Evolutionary conservation across 2,888 invertebrate species (phyloP).

Genomic region (Stenodera caucasica): DNA sequence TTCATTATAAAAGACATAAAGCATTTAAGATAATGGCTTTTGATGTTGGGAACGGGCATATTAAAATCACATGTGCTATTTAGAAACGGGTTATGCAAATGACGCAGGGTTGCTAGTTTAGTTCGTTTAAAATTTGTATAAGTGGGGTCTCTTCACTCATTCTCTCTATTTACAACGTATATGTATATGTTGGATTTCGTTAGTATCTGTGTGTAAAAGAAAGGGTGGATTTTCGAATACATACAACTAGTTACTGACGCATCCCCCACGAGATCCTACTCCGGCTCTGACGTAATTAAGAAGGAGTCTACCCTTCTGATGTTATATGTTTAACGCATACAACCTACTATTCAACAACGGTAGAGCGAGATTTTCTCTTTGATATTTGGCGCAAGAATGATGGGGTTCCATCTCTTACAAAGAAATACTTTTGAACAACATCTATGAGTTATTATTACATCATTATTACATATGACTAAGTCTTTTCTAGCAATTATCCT

Average conservation of each 20-base stretch:
- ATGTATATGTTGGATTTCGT: not conserved
- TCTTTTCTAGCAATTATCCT: not conserved
- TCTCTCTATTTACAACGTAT: not conserved
- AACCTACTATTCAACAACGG: not conserved
- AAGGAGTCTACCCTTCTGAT: constrained; percentile 13
- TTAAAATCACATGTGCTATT: constrained; percentile 38
- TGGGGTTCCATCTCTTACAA: too few species aligned
- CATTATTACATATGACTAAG: not conserved
- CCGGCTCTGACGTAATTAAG: constrained; percentile 21
- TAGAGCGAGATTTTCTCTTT: constrained; percentile 4
- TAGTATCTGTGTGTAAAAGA: constrained; percentile 16
- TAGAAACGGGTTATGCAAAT: constrained; percentile 36
- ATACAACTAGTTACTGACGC: constrained; percentile 2
- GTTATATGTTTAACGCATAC: not conserved
- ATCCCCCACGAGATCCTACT: constrained; percentile 17
- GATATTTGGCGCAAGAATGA: constrained; percentile 7
- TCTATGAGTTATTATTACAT: constrained; percentile 9
- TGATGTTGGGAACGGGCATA: constrained; percentile 38
- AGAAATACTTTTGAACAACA: too few species aligned
- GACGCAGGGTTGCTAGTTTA: constrained; percentile 19
- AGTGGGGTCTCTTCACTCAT: not conserved
- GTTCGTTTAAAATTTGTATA: not conserved
- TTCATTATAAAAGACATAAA: constrained; percentile 39
- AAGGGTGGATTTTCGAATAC: constrained; percentile 22
- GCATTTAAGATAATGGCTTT: constrained; percentile 41